Base-by-base conservation (phyloP, 2,888 invertebrate genomes). In the Rhorus exstirpatorius region DNA sequence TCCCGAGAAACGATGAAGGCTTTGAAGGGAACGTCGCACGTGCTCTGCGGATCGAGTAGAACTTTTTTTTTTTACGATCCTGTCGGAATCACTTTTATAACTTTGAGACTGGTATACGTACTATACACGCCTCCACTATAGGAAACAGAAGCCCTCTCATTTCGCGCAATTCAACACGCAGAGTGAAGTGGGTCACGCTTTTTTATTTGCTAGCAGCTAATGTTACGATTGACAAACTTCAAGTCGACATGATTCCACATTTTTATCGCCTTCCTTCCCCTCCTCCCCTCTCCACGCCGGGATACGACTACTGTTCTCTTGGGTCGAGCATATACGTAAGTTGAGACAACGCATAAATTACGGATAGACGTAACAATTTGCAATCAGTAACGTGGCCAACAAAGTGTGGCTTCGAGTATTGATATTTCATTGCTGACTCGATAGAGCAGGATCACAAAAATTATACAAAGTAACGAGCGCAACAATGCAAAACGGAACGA, bases 301-400 rank as follows among this genome's bases (percentile, higher is more conserved):
- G 31, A 3, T 6, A 31, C 31, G 31, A 31, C 6, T 3, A 6
- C 6, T 41, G 6, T 41, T 10, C 41, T 1, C n/a, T 6, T 1
- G 41, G 35, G 8, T 17, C 17, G 35, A 10, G 7, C 1, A 8
- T 10, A 58, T 31, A 4, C 8, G 8, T 58, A 58, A 35, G 58
- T 17, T n/a, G n/a, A n/a, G n/a, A 58, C 17, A 58, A 58, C 12
- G 31, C 35, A 58, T 35, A 58, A 58, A 58, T 58, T 17, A 10
- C n/a, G 41, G n/a, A 10, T 24, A 31, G 17, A 35, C 17, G 35
- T 8, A 35, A 58, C 35, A 58, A 35, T 35, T 35, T 58, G 14
- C 58, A 58, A 58, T 31, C 31, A 17, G 35, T 35, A 58, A 14
- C 4, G 12, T 12, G 10, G 17, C 35, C 35, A 35, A 58, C 26